Base-by-base conservation (phyloP, 2,797 vertebrate genomes). In the Mareca penelope region DNA sequence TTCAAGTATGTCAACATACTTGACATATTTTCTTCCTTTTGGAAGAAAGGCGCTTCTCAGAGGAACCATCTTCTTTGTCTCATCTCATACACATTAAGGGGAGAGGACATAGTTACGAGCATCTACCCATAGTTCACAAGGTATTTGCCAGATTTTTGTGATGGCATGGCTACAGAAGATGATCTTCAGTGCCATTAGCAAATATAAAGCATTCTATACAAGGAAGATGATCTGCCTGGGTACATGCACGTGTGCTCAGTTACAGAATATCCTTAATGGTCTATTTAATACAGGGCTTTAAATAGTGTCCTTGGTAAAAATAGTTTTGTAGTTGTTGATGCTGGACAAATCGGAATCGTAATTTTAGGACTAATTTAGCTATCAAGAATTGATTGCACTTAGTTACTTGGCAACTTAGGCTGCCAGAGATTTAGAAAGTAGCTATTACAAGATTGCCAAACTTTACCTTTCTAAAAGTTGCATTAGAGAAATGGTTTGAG, bases 321-420 rank as follows among this genome's bases (percentile, higher is more conserved):
- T 57, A 55, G 11, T 44, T 91, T 94, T 89, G 50, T 60, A 77
- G 24, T 29, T 29, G 60, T 68, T 83, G 77, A 89, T 95, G 90
- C 13, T 39, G 59, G 89, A 80, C 33, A 88, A 95, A 91, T 92
- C 75, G 80, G 80, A 53, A 80, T 71, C 61, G 31, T 35, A 95
- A 71, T 94, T 86, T 88, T 73, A 82, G 39, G 59, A 48, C 60
- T 88, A 92, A 94, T 92, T 97, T 96, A 94, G 48, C 33, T 90
- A 71, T 76, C 85, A 89, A 91, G 44, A 67, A 87, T 80, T 93
- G 46, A 80, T 83, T 64, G 48, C 44, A 88, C 33, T 86, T 67
- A 85, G 88, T 83, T 75, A 33, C 29, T 59, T 85, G 89, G 69
- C 76, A 85, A 90, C 73, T 60, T 21, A 68, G 48, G 65, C 81